Base-by-base conservation (phyloP, 1,140 invertebrate genomes). In the Drosophila melanica region DNA sequence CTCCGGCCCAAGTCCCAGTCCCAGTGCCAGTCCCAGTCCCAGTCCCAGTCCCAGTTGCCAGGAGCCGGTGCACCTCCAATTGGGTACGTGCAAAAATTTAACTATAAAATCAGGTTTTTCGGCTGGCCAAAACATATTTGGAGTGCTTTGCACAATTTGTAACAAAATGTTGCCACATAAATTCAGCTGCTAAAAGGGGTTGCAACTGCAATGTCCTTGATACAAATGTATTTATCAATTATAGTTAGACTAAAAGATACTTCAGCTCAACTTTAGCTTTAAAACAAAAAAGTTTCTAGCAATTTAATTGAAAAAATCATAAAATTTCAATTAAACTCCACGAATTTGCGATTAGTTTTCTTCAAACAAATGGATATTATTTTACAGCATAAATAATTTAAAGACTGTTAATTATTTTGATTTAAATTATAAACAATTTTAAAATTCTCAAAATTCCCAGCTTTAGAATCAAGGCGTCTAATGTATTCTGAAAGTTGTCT, bases 71-170 rank as follows among this genome's bases (percentile, higher is more conserved):
- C 44, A 11, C 72, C 76, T 73, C 53, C 80, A 85, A 85, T 86
- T 63, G 81, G 42, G 50, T 63, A 87, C 82, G 82, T 87, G 84
- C 72, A 77, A 59, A 60, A 55, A 87, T 87, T 84, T 77, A 60
- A 73, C 84, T 89, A 87, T 80, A 79, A 87, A 87, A 87, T 87
- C 84, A 87, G 79, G 84, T 89, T 87, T 27, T 77, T 63, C 5
- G 37, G 16, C 18, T 8, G 14, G 33, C 20, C 33, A 42, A 50
- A 62, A 65, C 8, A 86, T 86, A 59, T 79, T 76, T 79, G 41
- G 44, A 78, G 42, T 41, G 37, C 47, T 63, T 78, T 37, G 37
- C 48, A 51, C 75, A 79, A 89, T 87, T 87, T 76, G 75, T 79
- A 67, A 64, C 48, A 70, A 73, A 75, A 66, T 78, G 39, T 54